These are phyloP conservation scores for Laothoe populi DNA, from an alignment of 2,888 invertebrate species.

Conservation along the genomic window DNA sequence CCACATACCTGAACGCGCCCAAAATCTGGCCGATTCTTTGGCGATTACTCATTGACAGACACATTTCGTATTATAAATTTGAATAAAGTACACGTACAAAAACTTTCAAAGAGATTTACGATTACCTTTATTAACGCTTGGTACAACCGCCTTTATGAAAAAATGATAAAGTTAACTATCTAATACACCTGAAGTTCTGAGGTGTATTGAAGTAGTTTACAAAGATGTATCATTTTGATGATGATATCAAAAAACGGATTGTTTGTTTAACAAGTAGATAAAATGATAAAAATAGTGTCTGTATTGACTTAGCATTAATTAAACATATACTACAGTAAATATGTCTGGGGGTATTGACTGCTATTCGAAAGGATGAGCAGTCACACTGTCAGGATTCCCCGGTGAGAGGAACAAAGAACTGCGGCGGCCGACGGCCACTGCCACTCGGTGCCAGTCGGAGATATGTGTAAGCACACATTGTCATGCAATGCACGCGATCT, in stretches of 20 bases:
- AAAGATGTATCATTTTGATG: not conserved
- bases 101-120: constrained; percentile 26
- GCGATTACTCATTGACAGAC: constrained; percentile 55
- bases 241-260: not conserved
- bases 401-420: constrained; percentile 58
- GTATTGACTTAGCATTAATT: constrained; percentile 43
- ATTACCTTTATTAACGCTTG: constrained; percentile 23
- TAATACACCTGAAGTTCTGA: not conserved
- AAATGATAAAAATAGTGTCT: constrained; percentile 43
- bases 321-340: constrained; percentile 47
- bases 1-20: constrained; percentile 46
- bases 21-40: constrained; percentile 51
- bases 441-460: constrained; percentile 47
- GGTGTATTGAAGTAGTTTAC: constrained; percentile 33
- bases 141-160: not conserved
- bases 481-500: constrained; percentile 64
- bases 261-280: constrained; percentile 42
- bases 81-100: constrained; percentile 20
- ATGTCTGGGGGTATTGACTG: constrained; percentile 58
- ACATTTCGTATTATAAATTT: constrained; percentile 51
- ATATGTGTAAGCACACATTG: constrained; percentile 55
- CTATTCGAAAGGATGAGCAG: constrained; percentile 34
- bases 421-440: constrained; percentile 18
- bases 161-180: not conserved
- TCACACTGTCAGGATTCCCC: constrained; percentile 49